Percentiles rank a stretch among this genome's conserved stretches.
Conservation (phyloP, 1,140 invertebrate genomes). For the Aphaenogaster ashmeadi region DNA sequence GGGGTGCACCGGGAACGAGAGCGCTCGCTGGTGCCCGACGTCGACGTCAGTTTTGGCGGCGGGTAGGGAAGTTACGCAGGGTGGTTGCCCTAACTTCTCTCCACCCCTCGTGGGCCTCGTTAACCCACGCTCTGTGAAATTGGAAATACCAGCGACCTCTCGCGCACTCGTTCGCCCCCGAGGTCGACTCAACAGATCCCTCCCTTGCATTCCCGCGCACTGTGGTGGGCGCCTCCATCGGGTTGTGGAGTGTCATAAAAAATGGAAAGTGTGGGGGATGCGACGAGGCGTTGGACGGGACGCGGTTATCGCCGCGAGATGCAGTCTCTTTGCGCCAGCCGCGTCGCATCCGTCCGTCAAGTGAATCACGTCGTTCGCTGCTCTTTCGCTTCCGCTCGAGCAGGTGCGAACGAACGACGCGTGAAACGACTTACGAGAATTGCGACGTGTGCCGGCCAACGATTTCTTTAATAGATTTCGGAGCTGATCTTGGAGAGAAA, state of each 20-base stretch:
- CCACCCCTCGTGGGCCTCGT: constrained; percentile 83
- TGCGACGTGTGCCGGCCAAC: constrained; percentile 29
- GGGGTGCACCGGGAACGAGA: constrained; percentile 65
- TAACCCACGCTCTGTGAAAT: constrained; percentile 87
- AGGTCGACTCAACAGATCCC: background rate
- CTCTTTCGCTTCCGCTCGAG: constrained; percentile 47
- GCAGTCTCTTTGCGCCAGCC: constrained; percentile 22
- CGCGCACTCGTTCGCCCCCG: constrained; percentile 35
- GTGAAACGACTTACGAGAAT: constrained; percentile 64
- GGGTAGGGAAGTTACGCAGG: constrained; percentile 67
- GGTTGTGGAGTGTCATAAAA: constrained; percentile 70
- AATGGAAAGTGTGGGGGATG: constrained; percentile 65
- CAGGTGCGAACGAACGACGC: constrained; percentile 57
- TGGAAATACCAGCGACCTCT: constrained; percentile 82
- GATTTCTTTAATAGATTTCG: constrained; percentile 60
- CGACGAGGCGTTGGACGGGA: constrained; percentile 55
- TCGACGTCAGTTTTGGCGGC: constrained; percentile 65
- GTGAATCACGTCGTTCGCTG: constrained; percentile 71
- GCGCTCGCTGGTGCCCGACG: constrained; percentile 53
- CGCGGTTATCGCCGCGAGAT: constrained; percentile 75
- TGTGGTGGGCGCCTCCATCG: constrained; percentile 44
- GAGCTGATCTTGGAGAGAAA: background rate
- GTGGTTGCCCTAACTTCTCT: constrained; percentile 75
- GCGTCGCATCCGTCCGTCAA: constrained; percentile 57
- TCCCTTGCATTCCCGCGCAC: constrained; percentile 30